Percentiles rank a stretch among this genome's conserved stretches.
Conservation (phyloP, 2,797 vertebrate species). For the Choloepus didactylus region DNA sequence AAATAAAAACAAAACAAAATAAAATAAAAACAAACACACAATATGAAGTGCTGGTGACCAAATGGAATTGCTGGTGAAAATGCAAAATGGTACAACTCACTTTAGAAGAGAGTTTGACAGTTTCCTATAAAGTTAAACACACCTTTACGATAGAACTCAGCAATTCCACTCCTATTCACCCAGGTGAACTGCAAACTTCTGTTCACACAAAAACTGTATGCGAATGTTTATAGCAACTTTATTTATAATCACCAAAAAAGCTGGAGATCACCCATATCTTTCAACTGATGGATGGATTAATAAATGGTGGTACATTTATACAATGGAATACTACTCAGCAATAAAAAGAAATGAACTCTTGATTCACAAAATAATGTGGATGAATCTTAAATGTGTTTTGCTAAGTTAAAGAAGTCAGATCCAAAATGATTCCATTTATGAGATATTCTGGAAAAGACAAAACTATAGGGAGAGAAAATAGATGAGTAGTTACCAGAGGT, state of each 20-base stretch:
- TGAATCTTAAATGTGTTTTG: not conserved
- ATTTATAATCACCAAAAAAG: not conserved
- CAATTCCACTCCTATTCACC: not conserved
- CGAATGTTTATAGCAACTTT: conserved; percentile 51
- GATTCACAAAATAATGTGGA: not conserved
- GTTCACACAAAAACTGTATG: not conserved
- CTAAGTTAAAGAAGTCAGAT: not conserved
- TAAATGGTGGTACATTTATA: not conserved
- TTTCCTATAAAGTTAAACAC: conserved; percentile 39
- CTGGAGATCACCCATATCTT: not conserved
- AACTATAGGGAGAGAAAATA: not conserved
- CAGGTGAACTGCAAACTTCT: conserved; percentile 51
- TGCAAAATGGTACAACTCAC: not conserved
- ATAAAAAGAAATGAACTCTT: not conserved
- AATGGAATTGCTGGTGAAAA: not conserved
- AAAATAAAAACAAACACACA: not conserved
- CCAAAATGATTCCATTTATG: not conserved
- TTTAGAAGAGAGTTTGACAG: conserved; percentile 1
- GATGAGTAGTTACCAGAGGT: not conserved
- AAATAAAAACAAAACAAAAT: not conserved
- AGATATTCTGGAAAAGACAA: not conserved
- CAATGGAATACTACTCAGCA: not conserved
- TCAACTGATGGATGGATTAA: not conserved
- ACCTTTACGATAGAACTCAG: not conserved
- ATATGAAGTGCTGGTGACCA: not conserved